Evolutionary conservation across 1,140 invertebrate genomes (phyloP), one percentile per base, ranked within the genome.

Genomic region (Drosophila erecta): DNA sequence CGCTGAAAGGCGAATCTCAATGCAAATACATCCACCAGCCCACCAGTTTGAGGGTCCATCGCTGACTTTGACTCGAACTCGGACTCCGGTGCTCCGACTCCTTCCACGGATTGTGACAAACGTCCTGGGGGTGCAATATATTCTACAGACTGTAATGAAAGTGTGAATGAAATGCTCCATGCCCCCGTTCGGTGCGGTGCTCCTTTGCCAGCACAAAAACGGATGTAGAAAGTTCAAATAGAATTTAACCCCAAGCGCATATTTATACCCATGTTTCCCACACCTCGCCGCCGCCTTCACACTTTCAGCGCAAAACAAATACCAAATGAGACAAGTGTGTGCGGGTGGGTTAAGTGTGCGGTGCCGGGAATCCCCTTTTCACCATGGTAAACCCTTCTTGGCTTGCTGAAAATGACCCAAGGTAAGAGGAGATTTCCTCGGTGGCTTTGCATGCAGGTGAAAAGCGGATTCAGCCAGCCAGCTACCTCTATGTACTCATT

Each of bases 171-270:
- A 89, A 84, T 73, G 51, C 50, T 55, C 54, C 53, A 64, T 64
- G 53, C 7, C 22, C 22, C 30, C 2, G 30, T 30, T 30, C 30
- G 30, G 8, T 38, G 37, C 30, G 27, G n/a, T 10, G 64, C 55
- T 40, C 78, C 27, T 15, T 76, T 38, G 53, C 57, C 60, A 61
- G 40, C 54, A 65, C 54, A 57, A 54, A 71, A 71, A 66, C 66
- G 51, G 55, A 77, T 73, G 76, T 65, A 58, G 66, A 87, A 77
- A 90, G 76, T 81, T 84, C 77, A 89, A 84, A 84, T 80, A 85
- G 76, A 90, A 81, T 80, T 80, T 78, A 84, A 79, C 80, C 85
- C 79, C 85, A 78, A 84, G 84, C 76, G 85, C 76, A 83, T 84
- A 79, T 80, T 89, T 84, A 84, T 74, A 73, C 57, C 57, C 81